Conservation (phyloP, 2,113 vertebrate genomes). For the Sterna hirundo region DNA sequence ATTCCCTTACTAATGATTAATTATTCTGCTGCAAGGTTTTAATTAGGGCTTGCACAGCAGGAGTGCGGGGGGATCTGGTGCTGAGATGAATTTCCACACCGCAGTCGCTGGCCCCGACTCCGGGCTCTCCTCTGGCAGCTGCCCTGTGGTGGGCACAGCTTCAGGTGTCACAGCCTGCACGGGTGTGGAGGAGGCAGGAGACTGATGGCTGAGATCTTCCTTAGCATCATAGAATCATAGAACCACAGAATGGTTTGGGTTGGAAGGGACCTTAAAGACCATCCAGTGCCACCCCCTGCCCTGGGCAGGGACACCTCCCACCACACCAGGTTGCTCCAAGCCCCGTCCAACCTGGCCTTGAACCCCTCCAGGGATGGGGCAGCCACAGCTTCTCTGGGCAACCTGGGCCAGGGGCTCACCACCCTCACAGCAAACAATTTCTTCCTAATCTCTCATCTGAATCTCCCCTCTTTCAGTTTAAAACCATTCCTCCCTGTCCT, state of each 20-base stretch:
- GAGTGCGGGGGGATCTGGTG: background rate
- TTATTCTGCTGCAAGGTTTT: slow-evolving; percentile 18
- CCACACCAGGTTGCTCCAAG: background rate
- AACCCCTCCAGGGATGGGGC: background rate
- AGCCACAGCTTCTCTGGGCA: background rate
- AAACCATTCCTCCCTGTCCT: background rate
- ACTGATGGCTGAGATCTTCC: background rate
- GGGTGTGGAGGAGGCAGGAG: fast-evolving
- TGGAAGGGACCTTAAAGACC: background rate
- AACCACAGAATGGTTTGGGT: background rate
- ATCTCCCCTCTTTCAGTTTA: background rate
- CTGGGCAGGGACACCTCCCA: background rate
- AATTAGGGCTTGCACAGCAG: slow-evolving; percentile 5
- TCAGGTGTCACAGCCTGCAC: background rate
- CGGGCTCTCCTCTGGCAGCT: background rate
- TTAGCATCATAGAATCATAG: background rate
- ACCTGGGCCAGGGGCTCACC: background rate
- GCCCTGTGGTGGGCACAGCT: background rate
- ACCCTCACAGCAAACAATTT: background rate
- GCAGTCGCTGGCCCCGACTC: background rate
- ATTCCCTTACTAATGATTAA: slow-evolving; percentile 30
- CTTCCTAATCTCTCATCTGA: background rate
- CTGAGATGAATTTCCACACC: background rate
- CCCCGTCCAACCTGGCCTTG: background rate
- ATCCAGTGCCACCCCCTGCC: background rate